Evolutionary conservation across 2,888 invertebrate species (phyloP).

Genomic region (Scotopteryx bipunctaria): DNA sequence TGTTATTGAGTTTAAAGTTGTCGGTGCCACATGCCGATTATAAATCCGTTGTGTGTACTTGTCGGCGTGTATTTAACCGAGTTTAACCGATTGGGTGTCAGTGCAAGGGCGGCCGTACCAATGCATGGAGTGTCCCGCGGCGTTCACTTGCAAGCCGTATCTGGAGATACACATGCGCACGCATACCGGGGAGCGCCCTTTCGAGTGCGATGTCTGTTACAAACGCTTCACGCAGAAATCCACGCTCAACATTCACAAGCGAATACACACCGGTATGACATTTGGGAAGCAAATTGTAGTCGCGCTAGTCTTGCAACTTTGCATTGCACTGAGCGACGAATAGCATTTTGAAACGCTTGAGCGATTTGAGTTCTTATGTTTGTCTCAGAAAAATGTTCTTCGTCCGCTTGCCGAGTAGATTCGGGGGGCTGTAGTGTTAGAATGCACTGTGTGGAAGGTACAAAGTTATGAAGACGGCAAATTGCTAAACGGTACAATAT

Average conservation of each 20-base stretch:
- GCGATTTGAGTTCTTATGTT: too few relatives aligned
- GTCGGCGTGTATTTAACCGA: constrained; percentile 26
- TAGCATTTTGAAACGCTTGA: constrained; percentile 36
- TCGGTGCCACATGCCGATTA: constrained; percentile 75
- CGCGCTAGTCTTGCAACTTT: constrained; percentile 4
- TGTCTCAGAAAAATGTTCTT: constrained; percentile 38
- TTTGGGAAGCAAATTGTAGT: constrained; percentile 11
- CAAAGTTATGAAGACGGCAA: constrained; percentile 76
- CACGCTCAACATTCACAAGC: constrained; percentile 84
- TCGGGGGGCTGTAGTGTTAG: constrained; percentile 24
- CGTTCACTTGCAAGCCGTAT: constrained; percentile 85
- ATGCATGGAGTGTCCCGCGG: constrained; percentile 83
- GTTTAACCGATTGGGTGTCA: constrained; percentile 52
- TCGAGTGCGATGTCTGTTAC: constrained; percentile 83
- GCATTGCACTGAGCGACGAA: constrained; percentile 38
- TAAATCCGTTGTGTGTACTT: constrained; percentile 45
- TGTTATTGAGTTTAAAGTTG: constrained; percentile 55
- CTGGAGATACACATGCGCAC: constrained; percentile 86
- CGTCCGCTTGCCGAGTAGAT: constrained; percentile 35
- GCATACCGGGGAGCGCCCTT: constrained; percentile 81
- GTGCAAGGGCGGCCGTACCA: constrained; percentile 83
- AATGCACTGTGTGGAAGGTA: constrained; percentile 32
- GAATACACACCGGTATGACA: constrained; percentile 81
- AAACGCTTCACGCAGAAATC: constrained; percentile 84
- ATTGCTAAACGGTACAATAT: constrained; percentile 65